These are phyloP conservation scores for Hylyphantes graminicola DNA, from an alignment of 1,140 invertebrate species.

Conservation along the genomic window DNA sequence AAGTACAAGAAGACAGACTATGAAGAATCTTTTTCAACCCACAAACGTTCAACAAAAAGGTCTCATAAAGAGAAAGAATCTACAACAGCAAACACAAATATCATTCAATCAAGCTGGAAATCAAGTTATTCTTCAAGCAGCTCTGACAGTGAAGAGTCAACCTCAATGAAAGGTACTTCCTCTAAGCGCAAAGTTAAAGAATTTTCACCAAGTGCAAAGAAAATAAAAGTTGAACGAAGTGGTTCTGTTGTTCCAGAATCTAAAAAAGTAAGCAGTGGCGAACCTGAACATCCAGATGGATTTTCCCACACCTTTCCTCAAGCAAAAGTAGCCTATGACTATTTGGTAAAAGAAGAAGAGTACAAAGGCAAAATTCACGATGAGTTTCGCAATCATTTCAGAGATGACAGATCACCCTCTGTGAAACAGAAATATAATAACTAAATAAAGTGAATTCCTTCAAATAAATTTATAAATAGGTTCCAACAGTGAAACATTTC, in stretches of 20 bases:
- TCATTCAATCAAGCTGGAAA: neutral
- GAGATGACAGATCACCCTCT: constrained; percentile 48
- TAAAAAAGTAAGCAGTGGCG: neutral
- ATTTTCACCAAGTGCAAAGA: neutral
- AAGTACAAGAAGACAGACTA: neutral
- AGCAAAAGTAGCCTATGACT: constrained; percentile 21
- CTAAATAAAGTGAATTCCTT: neutral
- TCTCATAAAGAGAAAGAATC: neutral
- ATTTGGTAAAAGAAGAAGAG: constrained; percentile 18
- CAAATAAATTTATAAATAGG: neutral
- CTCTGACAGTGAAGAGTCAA: constrained; percentile 8
- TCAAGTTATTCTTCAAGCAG: neutral
- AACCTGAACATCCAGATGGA: constrained; percentile 42
- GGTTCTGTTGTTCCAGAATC: neutral
- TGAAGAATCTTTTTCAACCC: neutral
- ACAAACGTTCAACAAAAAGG: neutral
- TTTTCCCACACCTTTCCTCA: constrained; percentile 46
- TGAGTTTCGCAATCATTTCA: constrained; percentile 21
- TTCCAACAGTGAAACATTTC: too few relatives aligned
- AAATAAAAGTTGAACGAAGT: constrained; percentile 4
- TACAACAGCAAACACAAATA: neutral
- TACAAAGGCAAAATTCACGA: constrained; percentile 36
- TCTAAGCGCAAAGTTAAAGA: neutral
- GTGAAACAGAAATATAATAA: constrained; percentile 56
- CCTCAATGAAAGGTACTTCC: neutral